These are phyloP conservation scores for Lingula anatina DNA, from an alignment of 2,888 invertebrate species.

Conservation along the genomic window DNA sequence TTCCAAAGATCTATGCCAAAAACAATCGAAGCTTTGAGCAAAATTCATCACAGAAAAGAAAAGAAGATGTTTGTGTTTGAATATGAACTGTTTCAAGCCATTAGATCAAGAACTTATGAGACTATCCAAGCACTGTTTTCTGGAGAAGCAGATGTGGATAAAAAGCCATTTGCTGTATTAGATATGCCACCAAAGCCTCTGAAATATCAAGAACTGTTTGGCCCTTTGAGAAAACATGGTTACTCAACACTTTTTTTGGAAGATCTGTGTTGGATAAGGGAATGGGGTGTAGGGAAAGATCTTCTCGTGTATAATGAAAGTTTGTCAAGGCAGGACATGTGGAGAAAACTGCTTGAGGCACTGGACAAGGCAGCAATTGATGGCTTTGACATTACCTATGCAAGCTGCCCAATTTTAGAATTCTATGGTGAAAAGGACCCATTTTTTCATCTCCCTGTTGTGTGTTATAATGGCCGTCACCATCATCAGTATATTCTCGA, in stretches of 20 bases:
- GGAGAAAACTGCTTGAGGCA: constrained; percentile 17
- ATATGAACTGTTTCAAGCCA: constrained; percentile 30
- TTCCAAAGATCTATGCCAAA: constrained; percentile 28
- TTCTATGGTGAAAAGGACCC: constrained; percentile 21
- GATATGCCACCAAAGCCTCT: constrained; percentile 23
- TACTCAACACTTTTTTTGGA: constrained; percentile 33
- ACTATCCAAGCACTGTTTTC: constrained; percentile 26
- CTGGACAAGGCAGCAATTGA: constrained; percentile 20
- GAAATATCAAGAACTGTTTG: constrained; percentile 15
- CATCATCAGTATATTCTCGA: constrained; percentile 31
- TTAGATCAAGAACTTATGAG: constrained; percentile 33
- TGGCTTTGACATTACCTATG: constrained; percentile 20
- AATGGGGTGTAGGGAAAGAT: constrained; percentile 36
- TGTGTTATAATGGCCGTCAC: constrained; percentile 29
- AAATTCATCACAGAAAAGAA: constrained; percentile 5
- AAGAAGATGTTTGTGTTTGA: constrained; percentile 18
- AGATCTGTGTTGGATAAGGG: constrained; percentile 33
- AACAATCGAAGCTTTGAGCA: constrained; percentile 17
- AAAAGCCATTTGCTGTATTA: constrained; percentile 23
- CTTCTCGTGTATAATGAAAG: constrained; percentile 21
- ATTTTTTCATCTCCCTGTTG: constrained; percentile 28
- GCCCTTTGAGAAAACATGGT: constrained; percentile 15
- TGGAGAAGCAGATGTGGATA: constrained; percentile 23
- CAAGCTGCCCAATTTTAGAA: constrained; percentile 26
- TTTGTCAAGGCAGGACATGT: constrained; percentile 12